phyloP scores from a whole-genome alignment of 2,888 invertebrate species.

The Desoria tigrina region DNA sequence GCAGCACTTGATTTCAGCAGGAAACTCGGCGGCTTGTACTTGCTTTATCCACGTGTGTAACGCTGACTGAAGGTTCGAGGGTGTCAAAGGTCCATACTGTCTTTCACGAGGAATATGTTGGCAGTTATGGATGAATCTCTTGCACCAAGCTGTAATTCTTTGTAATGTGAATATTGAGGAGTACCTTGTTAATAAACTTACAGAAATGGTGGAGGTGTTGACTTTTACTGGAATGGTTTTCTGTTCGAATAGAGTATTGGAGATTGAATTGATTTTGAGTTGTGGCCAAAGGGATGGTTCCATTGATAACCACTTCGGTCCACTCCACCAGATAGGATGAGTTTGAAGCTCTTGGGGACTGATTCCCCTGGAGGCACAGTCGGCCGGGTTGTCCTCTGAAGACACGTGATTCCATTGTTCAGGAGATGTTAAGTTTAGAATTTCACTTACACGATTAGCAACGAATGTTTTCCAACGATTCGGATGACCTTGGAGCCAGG shows the following conservation, averaged over 20 bases:
- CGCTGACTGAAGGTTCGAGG: not conserved
- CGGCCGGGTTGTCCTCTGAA: constrained; percentile 54
- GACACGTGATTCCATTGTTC: constrained; percentile 52
- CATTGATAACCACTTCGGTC: constrained; percentile 35
- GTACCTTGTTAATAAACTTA: no score
- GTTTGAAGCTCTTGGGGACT: not conserved
- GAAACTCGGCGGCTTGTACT: no score
- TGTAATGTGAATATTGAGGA: no score
- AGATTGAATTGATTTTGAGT: no score
- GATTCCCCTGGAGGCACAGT: constrained; percentile 42
- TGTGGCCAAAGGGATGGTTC: not conserved
- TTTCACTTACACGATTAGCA: constrained; percentile 49
- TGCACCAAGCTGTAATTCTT: not conserved
- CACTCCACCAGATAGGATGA: constrained; percentile 16
- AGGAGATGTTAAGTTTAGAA: constrained; percentile 35
- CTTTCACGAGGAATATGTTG: no score
- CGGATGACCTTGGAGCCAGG: constrained; percentile 50
- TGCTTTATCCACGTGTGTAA: no score
- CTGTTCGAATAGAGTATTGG: not conserved
- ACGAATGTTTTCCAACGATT: constrained; percentile 52
- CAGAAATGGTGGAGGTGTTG: no score
- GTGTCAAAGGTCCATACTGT: no score
- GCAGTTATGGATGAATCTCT: not conserved
- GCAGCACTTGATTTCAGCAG: not conserved
- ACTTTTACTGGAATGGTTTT: no score